These are phyloP conservation scores for Ptychochromis oligacanthus DNA, from an alignment of 2,113 vertebrate genomes.

Conservation along the genomic window DNA sequence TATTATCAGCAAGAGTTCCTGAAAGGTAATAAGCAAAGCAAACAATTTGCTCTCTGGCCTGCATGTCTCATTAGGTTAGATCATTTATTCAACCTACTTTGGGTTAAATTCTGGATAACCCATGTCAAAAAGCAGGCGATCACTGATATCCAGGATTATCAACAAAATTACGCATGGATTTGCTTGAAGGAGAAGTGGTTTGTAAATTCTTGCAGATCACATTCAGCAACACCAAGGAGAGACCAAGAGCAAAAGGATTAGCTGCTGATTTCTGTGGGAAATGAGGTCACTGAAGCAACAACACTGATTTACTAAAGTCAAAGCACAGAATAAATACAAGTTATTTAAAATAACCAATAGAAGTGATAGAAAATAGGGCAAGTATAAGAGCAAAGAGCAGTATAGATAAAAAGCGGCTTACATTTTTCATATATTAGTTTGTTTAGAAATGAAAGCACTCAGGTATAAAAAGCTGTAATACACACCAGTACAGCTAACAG, in stretches of 20 bases:
- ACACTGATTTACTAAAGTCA: not conserved
- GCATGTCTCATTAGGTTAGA: constrained; percentile 1
- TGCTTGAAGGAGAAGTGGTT: not conserved
- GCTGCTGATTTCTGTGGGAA: not conserved
- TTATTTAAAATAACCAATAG: not conserved
- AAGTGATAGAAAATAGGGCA: not conserved
- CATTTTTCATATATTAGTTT: not conserved
- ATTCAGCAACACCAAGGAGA: not conserved
- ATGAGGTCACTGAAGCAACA: not conserved
- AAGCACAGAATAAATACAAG: not conserved
- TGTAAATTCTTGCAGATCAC: not conserved
- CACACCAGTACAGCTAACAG: not conserved
- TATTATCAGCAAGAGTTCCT: constrained; percentile 1
- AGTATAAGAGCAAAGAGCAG: not conserved
- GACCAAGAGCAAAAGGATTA: not conserved
- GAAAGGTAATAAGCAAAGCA: constrained; percentile 7
- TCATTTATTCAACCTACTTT: not conserved
- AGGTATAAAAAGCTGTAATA: not conserved
- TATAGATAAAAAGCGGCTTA: not conserved
- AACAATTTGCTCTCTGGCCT: not conserved
- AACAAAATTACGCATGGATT: too few species aligned
- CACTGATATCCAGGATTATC: not conserved
- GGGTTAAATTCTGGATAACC: not conserved
- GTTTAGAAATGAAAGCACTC: not conserved
- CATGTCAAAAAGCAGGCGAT: not conserved